These are phyloP conservation scores for Crossaster papposus DNA, from an alignment of 53 echinoderm and acorn worm species.

Conservation along the genomic window DNA sequence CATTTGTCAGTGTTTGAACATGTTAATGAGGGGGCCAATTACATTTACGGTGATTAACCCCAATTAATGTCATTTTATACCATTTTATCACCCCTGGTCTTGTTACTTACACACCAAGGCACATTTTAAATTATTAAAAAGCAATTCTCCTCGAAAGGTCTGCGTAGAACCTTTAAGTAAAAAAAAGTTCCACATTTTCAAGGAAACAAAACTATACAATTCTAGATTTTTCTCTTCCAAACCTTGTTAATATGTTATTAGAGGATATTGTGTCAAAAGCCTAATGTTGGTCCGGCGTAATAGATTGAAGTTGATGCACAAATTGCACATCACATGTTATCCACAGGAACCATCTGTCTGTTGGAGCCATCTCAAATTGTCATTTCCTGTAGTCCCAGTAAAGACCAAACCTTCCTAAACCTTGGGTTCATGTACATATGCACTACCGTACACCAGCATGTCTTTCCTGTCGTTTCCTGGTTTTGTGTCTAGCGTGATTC, in stretches of 20 bases:
- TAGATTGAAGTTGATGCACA: background rate
- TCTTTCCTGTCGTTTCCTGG: background rate
- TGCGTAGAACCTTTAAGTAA: too few relatives aligned
- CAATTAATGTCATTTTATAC: too few relatives aligned
- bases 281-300: background rate
- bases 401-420: background rate
- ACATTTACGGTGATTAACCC: too few relatives aligned
- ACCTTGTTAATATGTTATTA: too few relatives aligned
- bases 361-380: conserved; percentile 10
- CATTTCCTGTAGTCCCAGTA: conserved; percentile 13
- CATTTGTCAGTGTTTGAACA: too few relatives aligned
- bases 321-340: background rate
- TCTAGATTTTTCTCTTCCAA: background rate
- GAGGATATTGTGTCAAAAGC: background rate
- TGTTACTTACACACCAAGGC: too few relatives aligned
- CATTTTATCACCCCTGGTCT: too few relatives aligned
- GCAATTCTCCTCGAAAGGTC: too few relatives aligned
- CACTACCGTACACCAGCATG: background rate
- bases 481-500: background rate
- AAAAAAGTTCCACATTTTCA: too few relatives aligned
- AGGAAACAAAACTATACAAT: too few relatives aligned
- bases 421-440: background rate
- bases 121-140: too few relatives aligned
- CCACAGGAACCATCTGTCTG: conserved; percentile 34
- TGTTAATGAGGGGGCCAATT: too few relatives aligned